These are phyloP conservation scores for Drosophila buzzatii DNA, from an alignment of 2,888 invertebrate species.

Conservation along the genomic window DNA sequence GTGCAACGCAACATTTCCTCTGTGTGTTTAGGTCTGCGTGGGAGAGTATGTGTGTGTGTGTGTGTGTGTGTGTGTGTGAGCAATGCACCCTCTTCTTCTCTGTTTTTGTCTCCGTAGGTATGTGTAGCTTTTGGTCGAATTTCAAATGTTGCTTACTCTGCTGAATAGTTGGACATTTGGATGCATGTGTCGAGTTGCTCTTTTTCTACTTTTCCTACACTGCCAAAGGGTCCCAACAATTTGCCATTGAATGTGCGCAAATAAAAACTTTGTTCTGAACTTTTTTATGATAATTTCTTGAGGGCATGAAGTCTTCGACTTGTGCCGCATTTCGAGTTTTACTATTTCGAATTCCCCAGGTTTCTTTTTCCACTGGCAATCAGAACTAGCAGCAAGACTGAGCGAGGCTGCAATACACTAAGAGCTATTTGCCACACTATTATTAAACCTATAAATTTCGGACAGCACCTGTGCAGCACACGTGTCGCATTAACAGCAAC, in stretches of 20 bases:
- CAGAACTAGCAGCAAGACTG: slow-evolving; percentile 41
- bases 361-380: slow-evolving; percentile 25
- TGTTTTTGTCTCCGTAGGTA: slow-evolving; percentile 6
- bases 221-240: not conserved
- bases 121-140: slow-evolving; percentile 70
- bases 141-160: slow-evolving; percentile 80
- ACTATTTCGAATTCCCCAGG: not conserved
- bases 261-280: slow-evolving; percentile 6
- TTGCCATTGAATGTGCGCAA: not conserved
- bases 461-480: slow-evolving; percentile 60
- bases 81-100: not conserved
- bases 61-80: not conserved
- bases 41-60: not conserved
- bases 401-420: slow-evolving; percentile 31
- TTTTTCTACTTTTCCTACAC: slow-evolving; percentile 7
- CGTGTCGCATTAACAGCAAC: slow-evolving; percentile 49
- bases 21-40: slow-evolving; percentile 45
- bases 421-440: slow-evolving; percentile 49
- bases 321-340: not conserved
- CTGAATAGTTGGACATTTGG: slow-evolving; percentile 61
- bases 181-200: slow-evolving; percentile 50
- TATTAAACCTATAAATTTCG: slow-evolving; percentile 69
- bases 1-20: slow-evolving; percentile 77
- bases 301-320: slow-evolving; percentile 6
- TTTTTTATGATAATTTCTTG: slow-evolving; percentile 6